A percentile compares a stretch with the other conserved stretches of the same genome.
Evolutionary conservation across 2,888 invertebrate genomes (phyloP).

Genomic region (Aricia artaxerxes): DNA sequence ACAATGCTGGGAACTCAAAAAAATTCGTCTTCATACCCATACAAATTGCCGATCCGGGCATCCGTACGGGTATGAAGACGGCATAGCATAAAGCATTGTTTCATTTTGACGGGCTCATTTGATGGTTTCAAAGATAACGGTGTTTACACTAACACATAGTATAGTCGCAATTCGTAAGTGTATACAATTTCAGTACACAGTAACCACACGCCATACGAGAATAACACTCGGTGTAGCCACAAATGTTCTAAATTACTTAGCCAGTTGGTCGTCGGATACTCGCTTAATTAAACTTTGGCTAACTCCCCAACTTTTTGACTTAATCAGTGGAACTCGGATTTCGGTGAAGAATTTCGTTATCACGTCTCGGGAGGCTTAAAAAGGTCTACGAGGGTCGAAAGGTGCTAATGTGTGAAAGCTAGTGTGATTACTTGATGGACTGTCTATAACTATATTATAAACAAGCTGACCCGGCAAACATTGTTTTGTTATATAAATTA

Average conservation of each 20-base stretch:
- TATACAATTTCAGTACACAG: neutral
- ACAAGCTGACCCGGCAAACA: no score
- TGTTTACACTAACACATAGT: no score
- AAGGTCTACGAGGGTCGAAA: neutral
- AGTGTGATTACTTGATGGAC: neutral
- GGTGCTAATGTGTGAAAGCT: neutral
- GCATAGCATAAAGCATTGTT: no score
- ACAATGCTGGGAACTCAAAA: no score
- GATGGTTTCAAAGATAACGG: no score
- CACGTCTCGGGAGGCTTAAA: neutral
- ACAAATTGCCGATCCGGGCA: no score
- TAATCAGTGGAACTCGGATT: constrained; percentile 10
- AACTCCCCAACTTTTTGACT: constrained; percentile 10
- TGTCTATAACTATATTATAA: no score
- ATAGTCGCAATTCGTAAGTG: no score
- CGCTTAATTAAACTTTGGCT: constrained; percentile 6
- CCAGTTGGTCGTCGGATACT: neutral
- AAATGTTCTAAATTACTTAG: constrained; percentile 1
- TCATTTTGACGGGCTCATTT: no score
- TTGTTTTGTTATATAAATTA: no score
- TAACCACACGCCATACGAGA: neutral
- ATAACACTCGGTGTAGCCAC: constrained; percentile 2
- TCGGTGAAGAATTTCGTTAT: neutral
- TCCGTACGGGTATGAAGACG: no score
- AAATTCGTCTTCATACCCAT: no score